These are phyloP conservation scores for Pachydiplax longipennis DNA, from an alignment of 2,888 invertebrate genomes.

Conservation along the genomic window DNA sequence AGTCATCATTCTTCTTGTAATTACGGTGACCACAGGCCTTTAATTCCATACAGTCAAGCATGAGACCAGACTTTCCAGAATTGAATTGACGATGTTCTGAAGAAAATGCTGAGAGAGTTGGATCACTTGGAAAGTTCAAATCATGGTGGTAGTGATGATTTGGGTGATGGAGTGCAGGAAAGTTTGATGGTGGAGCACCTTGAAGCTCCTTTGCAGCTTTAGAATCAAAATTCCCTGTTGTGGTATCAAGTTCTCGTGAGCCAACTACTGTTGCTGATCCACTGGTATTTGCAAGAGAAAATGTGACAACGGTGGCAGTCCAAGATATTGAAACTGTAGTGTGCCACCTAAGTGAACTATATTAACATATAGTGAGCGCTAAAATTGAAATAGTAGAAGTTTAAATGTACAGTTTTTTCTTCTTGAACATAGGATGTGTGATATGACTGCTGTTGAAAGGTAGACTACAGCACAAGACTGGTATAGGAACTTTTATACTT, in stretches of 20 bases:
- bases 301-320: slow-evolving; percentile 69
- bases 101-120: slow-evolving; percentile 57
- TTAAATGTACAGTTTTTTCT: slow-evolving; percentile 42
- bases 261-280: slow-evolving; percentile 51
- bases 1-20: slow-evolving; percentile 76
- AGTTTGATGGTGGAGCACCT: slow-evolving; percentile 48
- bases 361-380: slow-evolving; percentile 71
- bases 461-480: slow-evolving; percentile 39
- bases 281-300: slow-evolving; percentile 50
- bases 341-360: slow-evolving; percentile 77
- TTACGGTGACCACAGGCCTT: slow-evolving; percentile 81
- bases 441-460: slow-evolving; percentile 38
- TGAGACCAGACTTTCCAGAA: slow-evolving; percentile 60
- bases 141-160: slow-evolving; percentile 58
- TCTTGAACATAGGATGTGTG: slow-evolving; percentile 39
- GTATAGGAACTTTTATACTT: slow-evolving; percentile 45
- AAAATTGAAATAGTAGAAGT: slow-evolving; percentile 50
- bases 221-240: slow-evolving; percentile 42
- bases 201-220: slow-evolving; percentile 38
- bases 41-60: slow-evolving; percentile 79
- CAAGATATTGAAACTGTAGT: slow-evolving; percentile 86
- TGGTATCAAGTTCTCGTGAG: slow-evolving; percentile 22
- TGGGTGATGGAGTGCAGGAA: slow-evolving; percentile 55
- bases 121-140: slow-evolving; percentile 55
- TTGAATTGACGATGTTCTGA: slow-evolving; percentile 57